Base-by-base conservation (phyloP, 2,113 vertebrate species). In the Trachemys scripta region DNA sequence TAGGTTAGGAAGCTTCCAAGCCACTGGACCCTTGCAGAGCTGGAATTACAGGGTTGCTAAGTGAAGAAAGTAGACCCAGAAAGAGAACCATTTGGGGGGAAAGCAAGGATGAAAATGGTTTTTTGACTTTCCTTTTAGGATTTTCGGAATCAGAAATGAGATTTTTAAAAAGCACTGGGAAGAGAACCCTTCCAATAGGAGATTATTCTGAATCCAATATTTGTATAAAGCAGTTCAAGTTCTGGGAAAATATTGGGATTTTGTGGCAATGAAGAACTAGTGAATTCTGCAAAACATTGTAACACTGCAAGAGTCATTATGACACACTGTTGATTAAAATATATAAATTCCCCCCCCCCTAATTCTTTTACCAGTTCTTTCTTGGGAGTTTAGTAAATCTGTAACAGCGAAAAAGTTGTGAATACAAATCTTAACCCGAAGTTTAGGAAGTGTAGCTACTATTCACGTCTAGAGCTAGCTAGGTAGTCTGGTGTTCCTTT, bases 1-100 rank as follows among this genome's bases (percentile, higher is more conserved):
- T 75, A 87, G 84, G 65, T 89, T 91, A 90, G 47, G 65, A 80
- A 69, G 57, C 84, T 81, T 84, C 80, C 96, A 95, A 95, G 95
- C 38, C 57, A 94, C 56, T 56, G 56, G 76, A 56, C 65, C 91
- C 82, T 82, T 80, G 86, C 24, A 90, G 84, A 96, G 59, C 24
- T 76, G 13, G 84, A 97, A 97, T 96, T 97, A 97, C 69, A 95
- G 93, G 91, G 87, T 87, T 75, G 84, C 10, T 29, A 49, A 19
- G 82, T 80, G 94, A 90, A 95, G 82, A 95, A 95, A 95, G 69
- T 3, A 90, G 93, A 51, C 9, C 59, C 80, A 96, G 65, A 95
- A 92, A 84, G 31, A 91, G n/a, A 90, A 14, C 53, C 80, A 85
- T 94, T 96, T 91, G 85, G 5, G 65, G 82, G 82, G 83, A 79